Conservation (phyloP, 2,888 invertebrate genomes). For the Euplexia lucipara region DNA sequence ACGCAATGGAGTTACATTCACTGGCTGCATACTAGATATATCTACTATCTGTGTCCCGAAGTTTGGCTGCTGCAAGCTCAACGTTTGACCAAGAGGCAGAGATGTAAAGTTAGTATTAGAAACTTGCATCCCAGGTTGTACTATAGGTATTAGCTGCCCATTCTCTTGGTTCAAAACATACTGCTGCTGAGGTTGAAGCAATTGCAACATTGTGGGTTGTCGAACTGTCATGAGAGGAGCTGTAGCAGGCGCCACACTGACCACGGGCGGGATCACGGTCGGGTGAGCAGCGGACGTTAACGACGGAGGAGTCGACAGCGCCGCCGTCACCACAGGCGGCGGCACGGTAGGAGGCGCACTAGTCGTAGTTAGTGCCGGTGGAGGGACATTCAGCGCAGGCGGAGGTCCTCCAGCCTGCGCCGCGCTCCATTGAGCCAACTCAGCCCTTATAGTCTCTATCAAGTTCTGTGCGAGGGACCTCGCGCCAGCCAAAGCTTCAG, state of each 20-base stretch:
- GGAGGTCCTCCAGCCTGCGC: conserved; percentile 86
- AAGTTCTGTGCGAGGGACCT: conserved; percentile 94
- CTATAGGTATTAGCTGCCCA: conserved; percentile 88
- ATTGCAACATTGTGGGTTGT: conserved; percentile 85
- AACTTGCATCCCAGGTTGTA: conserved; percentile 86
- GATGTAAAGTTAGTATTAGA: conserved; percentile 86
- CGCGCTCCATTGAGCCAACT: conserved; percentile 88
- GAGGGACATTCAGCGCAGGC: conserved; percentile 84
- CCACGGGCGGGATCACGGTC: conserved; percentile 82
- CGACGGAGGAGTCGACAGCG: conserved; percentile 79
- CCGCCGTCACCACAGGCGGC: conserved; percentile 78
- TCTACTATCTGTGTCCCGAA: conserved; percentile 87
- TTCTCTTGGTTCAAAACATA: conserved; percentile 88
- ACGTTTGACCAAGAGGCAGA: conserved; percentile 81
- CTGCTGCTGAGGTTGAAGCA: conserved; percentile 84
- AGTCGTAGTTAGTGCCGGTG: conserved; percentile 82
- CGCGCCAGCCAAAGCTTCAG: conserved; percentile 93
- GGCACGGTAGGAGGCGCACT: conserved; percentile 80
- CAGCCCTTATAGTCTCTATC: conserved; percentile 94
- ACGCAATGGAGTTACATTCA: conserved; percentile 85
- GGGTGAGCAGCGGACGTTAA: conserved; percentile 79
- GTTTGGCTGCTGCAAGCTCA: conserved; percentile 84
- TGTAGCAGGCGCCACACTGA: conserved; percentile 82
- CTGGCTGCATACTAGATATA: conserved; percentile 86
- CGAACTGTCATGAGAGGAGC: conserved; percentile 87